phyloP scores from a whole-genome alignment of 2,113 vertebrate species.

The Apodemus speciosus region DNA sequence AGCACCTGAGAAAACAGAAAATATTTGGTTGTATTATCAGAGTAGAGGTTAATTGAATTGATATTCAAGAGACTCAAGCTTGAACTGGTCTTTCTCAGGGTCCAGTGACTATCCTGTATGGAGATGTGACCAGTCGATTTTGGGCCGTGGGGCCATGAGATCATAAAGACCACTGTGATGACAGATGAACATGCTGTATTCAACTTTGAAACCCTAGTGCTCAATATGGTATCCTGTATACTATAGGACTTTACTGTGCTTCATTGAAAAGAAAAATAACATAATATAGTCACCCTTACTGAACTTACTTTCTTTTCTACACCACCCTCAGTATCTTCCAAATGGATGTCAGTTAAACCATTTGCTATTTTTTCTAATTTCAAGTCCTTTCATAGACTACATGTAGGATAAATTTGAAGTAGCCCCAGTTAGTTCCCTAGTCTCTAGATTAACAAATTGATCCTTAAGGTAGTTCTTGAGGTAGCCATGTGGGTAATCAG shows the following conservation, averaged over 20 bases:
- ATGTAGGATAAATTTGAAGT: neutral
- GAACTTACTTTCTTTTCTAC: neutral
- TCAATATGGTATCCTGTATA: neutral
- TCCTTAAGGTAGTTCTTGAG: slow-evolving; percentile 23
- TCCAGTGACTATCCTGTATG: too few relatives aligned
- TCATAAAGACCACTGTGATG: neutral
- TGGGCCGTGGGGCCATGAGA: neutral
- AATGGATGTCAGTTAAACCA: neutral
- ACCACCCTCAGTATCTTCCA: neutral
- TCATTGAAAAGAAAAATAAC: slow-evolving; percentile 25
- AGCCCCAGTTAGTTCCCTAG: neutral
- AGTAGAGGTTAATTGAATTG: neutral
- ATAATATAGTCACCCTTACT: neutral
- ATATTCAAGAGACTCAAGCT: neutral
- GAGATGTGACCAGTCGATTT: neutral
- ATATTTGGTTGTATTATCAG: neutral
- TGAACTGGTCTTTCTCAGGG: too few relatives aligned
- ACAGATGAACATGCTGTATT: neutral
- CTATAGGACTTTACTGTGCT: neutral
- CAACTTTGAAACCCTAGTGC: neutral
- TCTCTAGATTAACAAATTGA: neutral
- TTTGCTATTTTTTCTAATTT: neutral
- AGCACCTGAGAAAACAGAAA: neutral
- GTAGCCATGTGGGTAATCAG: neutral
- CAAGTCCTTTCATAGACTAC: neutral